phyloP scores from a whole-genome alignment of 2,113 vertebrate species.

The Coreoperca whiteheadi region DNA sequence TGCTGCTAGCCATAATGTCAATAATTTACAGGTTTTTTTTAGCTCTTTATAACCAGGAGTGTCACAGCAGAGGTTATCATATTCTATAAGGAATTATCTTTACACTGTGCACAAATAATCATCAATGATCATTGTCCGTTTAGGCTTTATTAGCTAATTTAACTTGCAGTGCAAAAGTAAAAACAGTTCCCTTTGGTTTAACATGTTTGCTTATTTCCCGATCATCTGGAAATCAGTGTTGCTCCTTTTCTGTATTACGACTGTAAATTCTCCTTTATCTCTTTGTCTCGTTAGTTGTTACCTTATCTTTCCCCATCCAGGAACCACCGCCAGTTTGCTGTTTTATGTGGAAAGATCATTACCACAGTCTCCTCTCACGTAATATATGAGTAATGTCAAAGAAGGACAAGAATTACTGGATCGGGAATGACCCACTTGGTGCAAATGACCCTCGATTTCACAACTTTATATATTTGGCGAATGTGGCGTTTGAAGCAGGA shows the following conservation, averaged over 20 bases:
- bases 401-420: background rate
- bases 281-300: background rate
- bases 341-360: slow-evolving; percentile 14
- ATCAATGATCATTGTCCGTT: background rate
- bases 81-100: background rate
- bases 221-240: slow-evolving; percentile 8
- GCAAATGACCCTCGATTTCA: slow-evolving; percentile 29
- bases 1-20: background rate
- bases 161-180: background rate
- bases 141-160: background rate
- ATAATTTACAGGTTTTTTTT: background rate
- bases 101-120: background rate
- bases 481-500: background rate
- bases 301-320: background rate
- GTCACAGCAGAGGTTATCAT: background rate
- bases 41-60: background rate
- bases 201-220: background rate
- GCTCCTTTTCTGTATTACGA: background rate
- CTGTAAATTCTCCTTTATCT: background rate
- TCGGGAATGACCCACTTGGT: background rate
- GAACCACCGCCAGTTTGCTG: background rate
- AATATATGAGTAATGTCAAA: background rate
- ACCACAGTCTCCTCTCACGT: background rate
- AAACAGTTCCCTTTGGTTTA: background rate
- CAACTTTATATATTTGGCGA: slow-evolving; percentile 18